These are phyloP conservation scores for Lamproptera curius DNA, from an alignment of 2,888 invertebrate species.

Conservation along the genomic window DNA sequence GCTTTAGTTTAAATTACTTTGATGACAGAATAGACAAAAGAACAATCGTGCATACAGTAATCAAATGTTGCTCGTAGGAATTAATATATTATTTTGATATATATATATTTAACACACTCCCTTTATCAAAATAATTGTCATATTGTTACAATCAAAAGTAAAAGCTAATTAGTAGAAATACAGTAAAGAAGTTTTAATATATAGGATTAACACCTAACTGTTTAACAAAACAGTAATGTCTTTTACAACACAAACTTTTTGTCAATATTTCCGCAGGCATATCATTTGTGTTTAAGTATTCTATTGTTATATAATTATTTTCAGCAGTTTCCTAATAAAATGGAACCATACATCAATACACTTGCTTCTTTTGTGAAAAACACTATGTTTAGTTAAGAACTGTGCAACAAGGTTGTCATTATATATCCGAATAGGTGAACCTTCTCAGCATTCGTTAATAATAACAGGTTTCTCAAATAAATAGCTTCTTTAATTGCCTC, in stretches of 20 bases:
- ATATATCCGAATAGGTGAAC: conserved; percentile 27
- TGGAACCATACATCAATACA: conserved; percentile 19
- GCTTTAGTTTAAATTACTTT: too few relatives aligned
- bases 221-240: conserved; percentile 12
- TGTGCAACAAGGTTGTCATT: conserved; percentile 22
- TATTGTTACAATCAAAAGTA: too few relatives aligned
- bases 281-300: conserved; percentile 14
- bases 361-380: conserved; percentile 21
- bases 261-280: conserved; percentile 14
- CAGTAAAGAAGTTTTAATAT: too few relatives aligned
- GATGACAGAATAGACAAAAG: too few relatives aligned
- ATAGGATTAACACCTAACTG: too few relatives aligned
- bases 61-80: too few relatives aligned
- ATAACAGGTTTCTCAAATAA: conserved; percentile 8
- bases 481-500: conserved; percentile 21
- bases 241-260: conserved; percentile 13
- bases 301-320: conserved; percentile 15
- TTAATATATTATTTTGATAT: too few relatives aligned
- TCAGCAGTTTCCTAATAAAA: conserved; percentile 20
- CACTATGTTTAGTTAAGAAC: conserved; percentile 15
- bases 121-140: too few relatives aligned
- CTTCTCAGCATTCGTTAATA: conserved; percentile 1
- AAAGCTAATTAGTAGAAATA: too few relatives aligned
- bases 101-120: too few relatives aligned
- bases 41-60: too few relatives aligned